A percentile compares a stretch with the other conserved stretches of the same genome.
Evolutionary conservation across 2,888 invertebrate genomes (phyloP).

Genomic region (Pseudanteris insignis): DNA sequence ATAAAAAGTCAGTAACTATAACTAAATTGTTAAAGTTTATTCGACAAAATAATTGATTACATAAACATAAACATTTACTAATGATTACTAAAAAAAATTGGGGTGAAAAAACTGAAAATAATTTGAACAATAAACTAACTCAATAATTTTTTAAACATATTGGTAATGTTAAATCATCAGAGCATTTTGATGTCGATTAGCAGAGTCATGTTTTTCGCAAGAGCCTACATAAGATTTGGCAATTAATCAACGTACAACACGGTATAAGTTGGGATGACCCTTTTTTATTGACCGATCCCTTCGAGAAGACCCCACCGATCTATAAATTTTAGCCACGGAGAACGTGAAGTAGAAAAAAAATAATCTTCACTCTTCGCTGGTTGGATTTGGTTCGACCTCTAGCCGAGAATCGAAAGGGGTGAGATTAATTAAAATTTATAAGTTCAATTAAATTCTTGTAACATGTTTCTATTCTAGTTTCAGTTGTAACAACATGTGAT

Average conservation of each 20-base stretch:
- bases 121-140: background rate
- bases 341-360: conserved; percentile 39
- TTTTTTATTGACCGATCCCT: conserved; percentile 53
- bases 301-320: conserved; percentile 54
- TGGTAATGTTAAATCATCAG: no score
- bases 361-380: conserved; percentile 28
- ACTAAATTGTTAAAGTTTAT: no score
- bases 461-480: conserved; percentile 21
- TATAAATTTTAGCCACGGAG: conserved; percentile 55
- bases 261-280: conserved; percentile 48
- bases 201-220: conserved; percentile 37
- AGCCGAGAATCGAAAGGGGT: conserved; percentile 26
- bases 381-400: no score
- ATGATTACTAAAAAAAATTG: no score
- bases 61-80: no score
- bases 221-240: conserved; percentile 51
- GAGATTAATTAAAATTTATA: conserved; percentile 39
- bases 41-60: no score
- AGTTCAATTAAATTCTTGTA: conserved; percentile 37
- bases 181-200: conserved; percentile 44
- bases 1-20: no score
- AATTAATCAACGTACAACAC: conserved; percentile 59
- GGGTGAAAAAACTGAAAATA: background rate
- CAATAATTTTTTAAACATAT: conserved; percentile 21
- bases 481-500: no score